These are phyloP conservation scores for Apamea crenata DNA, from an alignment of 2,888 invertebrate genomes.

Conservation along the genomic window DNA sequence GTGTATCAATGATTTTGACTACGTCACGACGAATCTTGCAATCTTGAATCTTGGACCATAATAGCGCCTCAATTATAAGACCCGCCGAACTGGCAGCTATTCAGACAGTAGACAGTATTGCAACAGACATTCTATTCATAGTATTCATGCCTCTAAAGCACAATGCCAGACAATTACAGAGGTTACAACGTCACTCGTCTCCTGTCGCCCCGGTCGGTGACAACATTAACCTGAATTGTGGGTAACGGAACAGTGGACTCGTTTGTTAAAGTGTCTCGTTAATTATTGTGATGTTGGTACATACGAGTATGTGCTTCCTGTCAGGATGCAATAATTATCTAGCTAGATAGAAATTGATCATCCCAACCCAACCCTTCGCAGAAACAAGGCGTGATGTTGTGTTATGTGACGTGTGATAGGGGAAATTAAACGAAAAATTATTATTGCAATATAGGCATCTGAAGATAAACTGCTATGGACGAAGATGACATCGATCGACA, in stretches of 20 bases:
- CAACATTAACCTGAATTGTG: not conserved
- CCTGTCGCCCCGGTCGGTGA: not conserved
- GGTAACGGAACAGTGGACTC: not conserved
- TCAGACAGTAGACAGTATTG: conserved; percentile 6
- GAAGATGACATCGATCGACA: too few species aligned
- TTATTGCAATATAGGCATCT: not conserved
- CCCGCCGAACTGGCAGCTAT: not conserved
- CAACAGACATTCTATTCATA: conserved; percentile 16
- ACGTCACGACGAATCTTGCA: not conserved
- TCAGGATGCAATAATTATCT: not conserved
- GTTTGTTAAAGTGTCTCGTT: not conserved
- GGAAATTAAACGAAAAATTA: not conserved
- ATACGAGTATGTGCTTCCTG: not conserved
- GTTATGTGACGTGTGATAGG: not conserved
- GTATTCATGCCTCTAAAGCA: not conserved
- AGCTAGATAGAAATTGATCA: not conserved
- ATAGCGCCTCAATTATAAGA: conserved; percentile 6
- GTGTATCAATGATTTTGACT: not conserved
- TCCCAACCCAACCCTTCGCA: not conserved
- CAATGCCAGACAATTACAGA: conserved; percentile 22
- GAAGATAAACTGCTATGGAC: not conserved
- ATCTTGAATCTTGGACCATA: too few species aligned
- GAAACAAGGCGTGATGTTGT: not conserved
- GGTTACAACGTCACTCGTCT: conserved; percentile 2
- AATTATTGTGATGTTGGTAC: not conserved